Percentiles rank a stretch among this genome's conserved stretches.
Evolutionary conservation across 2,888 invertebrate species (phyloP).

Genomic region (Exocentrus adspersus): DNA sequence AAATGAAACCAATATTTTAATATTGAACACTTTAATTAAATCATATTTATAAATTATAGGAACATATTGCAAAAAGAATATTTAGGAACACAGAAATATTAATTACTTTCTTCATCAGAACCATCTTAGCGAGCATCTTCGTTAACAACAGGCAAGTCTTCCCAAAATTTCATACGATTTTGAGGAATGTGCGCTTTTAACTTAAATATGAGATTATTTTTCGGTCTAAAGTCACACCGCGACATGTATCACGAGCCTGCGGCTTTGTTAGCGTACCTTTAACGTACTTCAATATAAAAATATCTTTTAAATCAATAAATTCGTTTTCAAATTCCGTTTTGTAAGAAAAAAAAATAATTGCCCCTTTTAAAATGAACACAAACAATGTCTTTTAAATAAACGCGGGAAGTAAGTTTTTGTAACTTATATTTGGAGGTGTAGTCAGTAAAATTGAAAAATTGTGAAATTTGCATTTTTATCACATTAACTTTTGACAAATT

Average conservation of each 20-base stretch:
- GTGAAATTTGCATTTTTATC: slow-evolving; percentile 32
- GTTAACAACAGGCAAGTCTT: slow-evolving; percentile 26
- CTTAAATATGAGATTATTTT: slow-evolving; percentile 14
- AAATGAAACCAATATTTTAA: not conserved
- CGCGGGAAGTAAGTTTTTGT: slow-evolving; percentile 27
- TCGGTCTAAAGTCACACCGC: not conserved
- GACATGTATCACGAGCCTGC: not conserved
- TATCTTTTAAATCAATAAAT: slow-evolving; percentile 15
- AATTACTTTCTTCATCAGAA: slow-evolving; percentile 16
- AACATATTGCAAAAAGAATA: no score
- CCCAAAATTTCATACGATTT: slow-evolving; percentile 31
- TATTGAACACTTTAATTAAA: not conserved
- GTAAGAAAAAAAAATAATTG: slow-evolving; percentile 26
- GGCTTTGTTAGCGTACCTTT: not conserved
- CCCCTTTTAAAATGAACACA: slow-evolving; percentile 31
- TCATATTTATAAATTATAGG: not conserved
- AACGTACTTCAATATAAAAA: not conserved
- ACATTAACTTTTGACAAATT: slow-evolving; percentile 34
- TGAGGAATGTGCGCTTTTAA: slow-evolving; percentile 27
- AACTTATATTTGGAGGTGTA: slow-evolving; percentile 33
- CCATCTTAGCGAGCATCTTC: not conserved
- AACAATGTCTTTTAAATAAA: slow-evolving; percentile 14
- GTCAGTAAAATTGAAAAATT: slow-evolving; percentile 26
- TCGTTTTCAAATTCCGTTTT: slow-evolving; percentile 23
- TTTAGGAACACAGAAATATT: slow-evolving; percentile 1